These are phyloP conservation scores for Paracentrotus lividus DNA, from an alignment of 53 echinoderm and acorn worm species.

Conservation along the genomic window DNA sequence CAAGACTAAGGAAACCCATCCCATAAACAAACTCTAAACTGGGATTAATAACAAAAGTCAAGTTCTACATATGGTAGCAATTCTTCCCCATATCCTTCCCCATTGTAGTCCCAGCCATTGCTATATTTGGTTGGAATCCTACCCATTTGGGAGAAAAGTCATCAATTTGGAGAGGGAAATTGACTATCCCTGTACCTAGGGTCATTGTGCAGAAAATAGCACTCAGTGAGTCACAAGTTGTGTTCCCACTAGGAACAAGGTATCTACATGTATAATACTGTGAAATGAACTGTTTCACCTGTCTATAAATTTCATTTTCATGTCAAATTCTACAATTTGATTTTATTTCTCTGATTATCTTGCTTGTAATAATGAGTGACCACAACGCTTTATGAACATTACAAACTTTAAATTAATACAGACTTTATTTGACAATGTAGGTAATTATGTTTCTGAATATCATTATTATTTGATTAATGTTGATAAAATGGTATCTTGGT, in stretches of 20 bases:
- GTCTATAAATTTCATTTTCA: neutral
- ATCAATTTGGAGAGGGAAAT: constrained; percentile 50
- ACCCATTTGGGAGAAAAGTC: constrained; percentile 52
- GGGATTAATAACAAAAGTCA: constrained; percentile 16
- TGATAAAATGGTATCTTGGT: neutral
- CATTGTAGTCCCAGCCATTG: constrained; percentile 11
- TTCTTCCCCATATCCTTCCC: neutral
- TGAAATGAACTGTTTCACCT: neutral
- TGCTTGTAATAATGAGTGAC: neutral
- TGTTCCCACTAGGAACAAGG: neutral
- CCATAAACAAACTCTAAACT: constrained; percentile 21
- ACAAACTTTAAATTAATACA: neutral
- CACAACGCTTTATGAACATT: too few species aligned
- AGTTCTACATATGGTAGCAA: constrained; percentile 22
- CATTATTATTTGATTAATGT: neutral
- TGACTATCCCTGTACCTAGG: constrained; percentile 17
- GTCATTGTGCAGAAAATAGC: constrained; percentile 53
- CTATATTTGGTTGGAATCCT: constrained; percentile 37
- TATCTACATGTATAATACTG: neutral
- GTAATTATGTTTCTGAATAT: neutral
- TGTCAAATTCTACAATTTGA: neutral
- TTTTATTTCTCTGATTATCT: neutral
- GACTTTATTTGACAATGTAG: neutral
- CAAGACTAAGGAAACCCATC: constrained; percentile 9
- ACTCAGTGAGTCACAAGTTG: constrained; percentile 35